phyloP scores from a whole-genome alignment of 2,888 invertebrate species.

The Scrobipalpa atriplicella region DNA sequence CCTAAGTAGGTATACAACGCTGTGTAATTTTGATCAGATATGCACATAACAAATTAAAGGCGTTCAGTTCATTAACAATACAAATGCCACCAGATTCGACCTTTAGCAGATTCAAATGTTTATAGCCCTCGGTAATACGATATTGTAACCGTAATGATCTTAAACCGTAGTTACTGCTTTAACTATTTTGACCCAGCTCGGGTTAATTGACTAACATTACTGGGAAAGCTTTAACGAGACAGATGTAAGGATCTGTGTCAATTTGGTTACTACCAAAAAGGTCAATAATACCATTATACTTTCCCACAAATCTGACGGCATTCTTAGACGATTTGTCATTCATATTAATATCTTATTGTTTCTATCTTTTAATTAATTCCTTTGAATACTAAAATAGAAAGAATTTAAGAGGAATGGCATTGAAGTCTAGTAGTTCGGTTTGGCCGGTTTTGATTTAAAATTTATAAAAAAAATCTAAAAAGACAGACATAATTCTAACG shows the following conservation, averaged over 20 bases:
- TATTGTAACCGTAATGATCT: constrained; percentile 10
- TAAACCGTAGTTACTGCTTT: constrained; percentile 19
- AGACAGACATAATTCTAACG: no score
- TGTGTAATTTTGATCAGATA: no score
- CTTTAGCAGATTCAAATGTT: constrained; percentile 11
- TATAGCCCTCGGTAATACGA: constrained; percentile 10
- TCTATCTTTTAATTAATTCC: neutral
- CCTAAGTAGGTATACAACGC: no score
- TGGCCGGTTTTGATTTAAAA: no score
- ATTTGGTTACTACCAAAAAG: constrained; percentile 16
- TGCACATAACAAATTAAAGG: no score
- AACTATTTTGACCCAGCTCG: constrained; percentile 22
- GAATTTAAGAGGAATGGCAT: neutral
- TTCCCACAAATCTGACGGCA: neutral
- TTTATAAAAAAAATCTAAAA: no score
- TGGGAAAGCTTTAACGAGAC: neutral
- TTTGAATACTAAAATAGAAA: neutral
- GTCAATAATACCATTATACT: neutral
- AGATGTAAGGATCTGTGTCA: constrained; percentile 14
- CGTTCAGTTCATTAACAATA: neutral
- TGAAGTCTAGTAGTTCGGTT: no score
- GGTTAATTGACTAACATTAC: constrained; percentile 22
- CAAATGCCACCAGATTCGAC: neutral
- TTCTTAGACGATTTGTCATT: constrained; percentile 19
- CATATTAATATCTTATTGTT: neutral